phyloP scores from a whole-genome alignment of 2,113 vertebrate species.

The Rhinolophus ferrumequinum region DNA sequence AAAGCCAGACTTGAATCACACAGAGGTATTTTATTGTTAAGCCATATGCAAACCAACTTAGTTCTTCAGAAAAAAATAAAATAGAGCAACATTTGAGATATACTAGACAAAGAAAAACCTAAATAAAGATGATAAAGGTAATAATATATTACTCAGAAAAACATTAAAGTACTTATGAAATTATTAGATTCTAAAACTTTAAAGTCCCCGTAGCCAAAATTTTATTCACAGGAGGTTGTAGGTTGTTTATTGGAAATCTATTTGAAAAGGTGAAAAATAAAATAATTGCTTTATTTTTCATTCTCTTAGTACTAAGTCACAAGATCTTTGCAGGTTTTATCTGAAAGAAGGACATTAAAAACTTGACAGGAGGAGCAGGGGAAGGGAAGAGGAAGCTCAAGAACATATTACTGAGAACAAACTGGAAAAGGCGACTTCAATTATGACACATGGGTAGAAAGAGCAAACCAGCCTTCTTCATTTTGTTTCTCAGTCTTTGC shows the following conservation, averaged over 20 bases:
- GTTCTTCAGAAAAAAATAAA: conserved; percentile 42
- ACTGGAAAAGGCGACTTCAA: not conserved
- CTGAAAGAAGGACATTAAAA: conserved; percentile 36
- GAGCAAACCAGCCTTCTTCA: conserved; percentile 92
- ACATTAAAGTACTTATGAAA: conserved; percentile 1
- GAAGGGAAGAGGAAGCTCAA: not conserved
- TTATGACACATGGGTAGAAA: conserved; percentile 88
- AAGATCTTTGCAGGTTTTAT: conserved; percentile 42
- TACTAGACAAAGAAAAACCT: not conserved
- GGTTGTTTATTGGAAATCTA: conserved; percentile 2
- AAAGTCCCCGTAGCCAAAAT: conserved; percentile 47
- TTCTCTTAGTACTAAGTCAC: conserved; percentile 39
- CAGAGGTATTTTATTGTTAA: conserved; percentile 10
- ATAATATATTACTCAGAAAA: conserved; percentile 28
- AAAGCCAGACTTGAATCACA: conserved; percentile 52
- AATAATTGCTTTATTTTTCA: conserved; percentile 52
- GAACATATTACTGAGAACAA: not conserved
- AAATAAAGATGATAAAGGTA: not conserved
- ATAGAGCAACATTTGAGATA: conserved; percentile 48
- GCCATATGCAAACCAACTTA: conserved; percentile 51
- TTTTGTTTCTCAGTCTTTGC: conserved; percentile 87
- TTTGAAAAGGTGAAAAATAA: conserved; percentile 50
- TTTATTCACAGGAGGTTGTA: conserved; percentile 51
- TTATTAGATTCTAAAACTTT: conserved; percentile 52
- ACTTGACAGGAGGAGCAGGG: not conserved